Evolutionary conservation across 1,140 invertebrate genomes (phyloP).

Genomic region (Oedothorax gibbosus): DNA sequence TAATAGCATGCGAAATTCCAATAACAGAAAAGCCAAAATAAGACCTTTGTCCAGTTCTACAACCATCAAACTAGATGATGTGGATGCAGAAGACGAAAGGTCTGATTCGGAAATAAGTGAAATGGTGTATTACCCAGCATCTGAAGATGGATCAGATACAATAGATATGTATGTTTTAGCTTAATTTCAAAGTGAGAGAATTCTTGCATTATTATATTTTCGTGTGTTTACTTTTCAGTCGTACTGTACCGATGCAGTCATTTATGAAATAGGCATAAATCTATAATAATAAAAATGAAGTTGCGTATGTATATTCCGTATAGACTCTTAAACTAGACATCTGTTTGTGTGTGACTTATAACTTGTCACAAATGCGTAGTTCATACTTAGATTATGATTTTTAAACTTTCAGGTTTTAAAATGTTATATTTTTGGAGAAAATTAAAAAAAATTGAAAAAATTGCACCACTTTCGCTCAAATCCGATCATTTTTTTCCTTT

Average conservation of each 20-base stretch:
- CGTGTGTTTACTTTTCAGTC: background rate
- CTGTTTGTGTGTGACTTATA: too few relatives aligned
- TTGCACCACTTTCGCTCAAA: too few relatives aligned
- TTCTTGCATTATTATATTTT: background rate
- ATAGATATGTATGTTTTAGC: slow-evolving; percentile 43
- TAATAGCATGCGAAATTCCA: slow-evolving; percentile 10
- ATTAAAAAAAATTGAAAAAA: too few relatives aligned
- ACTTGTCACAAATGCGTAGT: too few relatives aligned
- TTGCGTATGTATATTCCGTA: too few relatives aligned
- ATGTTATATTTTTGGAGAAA: too few relatives aligned
- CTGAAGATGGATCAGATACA: slow-evolving; percentile 55
- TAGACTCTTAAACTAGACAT: too few relatives aligned
- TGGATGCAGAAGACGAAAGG: slow-evolving; percentile 79
- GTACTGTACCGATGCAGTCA: background rate
- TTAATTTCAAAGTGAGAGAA: background rate
- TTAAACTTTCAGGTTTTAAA: too few relatives aligned
- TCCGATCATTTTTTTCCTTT: too few relatives aligned
- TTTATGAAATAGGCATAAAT: background rate
- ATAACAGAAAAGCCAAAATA: slow-evolving; percentile 32
- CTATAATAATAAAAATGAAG: too few relatives aligned
- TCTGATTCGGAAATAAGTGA: slow-evolving; percentile 63
- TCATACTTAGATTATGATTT: too few relatives aligned
- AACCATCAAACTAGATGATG: slow-evolving; percentile 73
- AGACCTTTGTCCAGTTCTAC: slow-evolving; percentile 16
- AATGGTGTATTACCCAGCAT: slow-evolving; percentile 60